Base-by-base conservation (phyloP, 2,797 vertebrate species). In the Trachops cirrhosus region DNA sequence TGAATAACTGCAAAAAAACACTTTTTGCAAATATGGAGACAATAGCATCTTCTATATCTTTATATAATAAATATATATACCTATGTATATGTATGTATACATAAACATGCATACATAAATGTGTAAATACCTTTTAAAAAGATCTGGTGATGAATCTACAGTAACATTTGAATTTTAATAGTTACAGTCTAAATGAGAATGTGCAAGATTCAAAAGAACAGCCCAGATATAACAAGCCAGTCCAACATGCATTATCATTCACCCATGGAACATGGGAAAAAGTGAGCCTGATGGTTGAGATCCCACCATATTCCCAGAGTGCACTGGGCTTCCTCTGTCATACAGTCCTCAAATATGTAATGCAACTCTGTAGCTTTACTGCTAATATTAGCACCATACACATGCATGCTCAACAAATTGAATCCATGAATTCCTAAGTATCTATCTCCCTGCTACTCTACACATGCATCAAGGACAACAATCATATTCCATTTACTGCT, bases 1-100 rank as follows among this genome's bases (percentile, higher is more conserved):
- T 29, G 14, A 96, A 77, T 22, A 95, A 86, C 24, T 83, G 21
- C 37, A 91, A 22, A 64, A 96, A 54, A 48, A 6, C 5, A 48
- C 15, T 64, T 86, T 94, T 57, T 59, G n/a, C 1, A 78, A 84
- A 84, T 75, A 70, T 3, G 22, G 41, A 90, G 22, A 93, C 3
- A 64, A 44, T 3, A 8, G 85, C 2, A 26, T 22, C 52, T 54
- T 54, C 21, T 24, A 54, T 32, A 67, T 39, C 15, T 73, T 92
- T 68, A 54, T 16, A 37, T 54, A 54, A 39, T 37, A 78, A 52
- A 78, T 19, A 46, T 10, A 48, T 48, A 75, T 57, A 64, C 9
- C 59, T 18, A 16, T 32, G 16, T 74, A 50, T 70, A 57, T 2
- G 4, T 21, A 26, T 21, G 71, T 70, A n/a, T n/a, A n/a, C n/a